Conservation (phyloP, 2,797 vertebrate species). For the Hypotaenidia okinawae region DNA sequence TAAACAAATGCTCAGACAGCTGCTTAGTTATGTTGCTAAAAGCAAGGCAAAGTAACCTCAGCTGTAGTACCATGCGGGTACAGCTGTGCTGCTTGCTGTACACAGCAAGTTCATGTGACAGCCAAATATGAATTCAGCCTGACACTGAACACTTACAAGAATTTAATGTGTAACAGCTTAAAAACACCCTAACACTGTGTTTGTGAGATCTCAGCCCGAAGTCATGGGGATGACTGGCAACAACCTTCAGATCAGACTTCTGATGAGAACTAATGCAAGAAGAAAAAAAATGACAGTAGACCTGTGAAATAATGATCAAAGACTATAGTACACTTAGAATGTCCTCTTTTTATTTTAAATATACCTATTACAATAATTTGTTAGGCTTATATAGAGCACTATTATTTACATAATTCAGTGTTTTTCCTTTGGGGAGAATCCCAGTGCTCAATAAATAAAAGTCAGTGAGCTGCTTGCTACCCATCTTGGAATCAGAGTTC, state of each 20-base stretch:
- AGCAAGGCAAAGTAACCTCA: neutral
- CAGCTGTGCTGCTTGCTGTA: neutral
- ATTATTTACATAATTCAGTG: slow-evolving; percentile 77
- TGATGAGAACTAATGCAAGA: neutral
- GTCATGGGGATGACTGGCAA: neutral
- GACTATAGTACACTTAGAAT: slow-evolving; percentile 56
- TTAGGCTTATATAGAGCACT: slow-evolving; percentile 74
- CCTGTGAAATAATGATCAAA: slow-evolving; percentile 57
- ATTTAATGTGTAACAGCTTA: neutral
- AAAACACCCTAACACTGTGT: neutral
- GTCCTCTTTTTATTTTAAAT: slow-evolving; percentile 82
- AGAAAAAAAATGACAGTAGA: neutral
- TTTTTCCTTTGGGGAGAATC: slow-evolving; percentile 68
- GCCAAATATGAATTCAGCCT: neutral
- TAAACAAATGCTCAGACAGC: neutral
- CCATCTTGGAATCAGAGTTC: slow-evolving; percentile 48
- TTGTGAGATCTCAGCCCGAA: neutral
- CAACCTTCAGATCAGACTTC: neutral
- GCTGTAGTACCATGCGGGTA: neutral
- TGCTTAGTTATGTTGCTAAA: neutral
- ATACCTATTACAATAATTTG: slow-evolving; percentile 78
- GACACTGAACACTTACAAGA: neutral
- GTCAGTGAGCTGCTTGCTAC: slow-evolving; percentile 67
- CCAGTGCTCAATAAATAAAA: slow-evolving; percentile 68
- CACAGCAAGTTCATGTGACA: fast-evolving